Evolutionary conservation across 2,888 invertebrate species (phyloP).

Genomic region (Scaptomyza caliginosa): DNA sequence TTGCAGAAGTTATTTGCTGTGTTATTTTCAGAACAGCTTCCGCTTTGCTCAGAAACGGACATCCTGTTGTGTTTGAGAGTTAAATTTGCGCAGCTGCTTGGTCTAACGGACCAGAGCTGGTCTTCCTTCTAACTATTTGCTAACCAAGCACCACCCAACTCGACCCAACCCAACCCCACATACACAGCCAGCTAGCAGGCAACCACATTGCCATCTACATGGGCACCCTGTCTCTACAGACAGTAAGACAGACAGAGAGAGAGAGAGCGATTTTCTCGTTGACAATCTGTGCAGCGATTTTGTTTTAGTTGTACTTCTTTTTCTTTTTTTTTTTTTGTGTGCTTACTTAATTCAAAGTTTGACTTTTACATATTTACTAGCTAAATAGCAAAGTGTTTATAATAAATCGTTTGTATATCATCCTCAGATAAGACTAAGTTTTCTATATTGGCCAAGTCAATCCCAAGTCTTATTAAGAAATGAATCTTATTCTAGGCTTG

Average conservation of each 20-base stretch:
- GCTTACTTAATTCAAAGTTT: slow-evolving; percentile 20
- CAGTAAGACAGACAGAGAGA: too few species aligned
- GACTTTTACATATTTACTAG: slow-evolving; percentile 14
- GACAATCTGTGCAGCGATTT: slow-evolving; percentile 26
- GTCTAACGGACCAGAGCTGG: slow-evolving; percentile 33
- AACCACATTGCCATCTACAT: not conserved
- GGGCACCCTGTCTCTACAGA: too few species aligned
- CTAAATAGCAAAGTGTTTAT: not conserved
- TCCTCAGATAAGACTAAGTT: not conserved
- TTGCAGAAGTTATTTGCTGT: slow-evolving; percentile 80
- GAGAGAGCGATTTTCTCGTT: slow-evolving; percentile 9
- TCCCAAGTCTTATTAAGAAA: not conserved
- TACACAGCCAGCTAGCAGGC: not conserved
- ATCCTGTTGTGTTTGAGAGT: slow-evolving; percentile 76
- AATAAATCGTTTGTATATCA: not conserved
- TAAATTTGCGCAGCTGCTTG: slow-evolving; percentile 66
- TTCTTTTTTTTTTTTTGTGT: not conserved
- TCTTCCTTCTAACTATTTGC: slow-evolving; percentile 13
- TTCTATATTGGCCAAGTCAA: not conserved
- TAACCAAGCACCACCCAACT: not conserved
- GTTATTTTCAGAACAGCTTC: slow-evolving; percentile 80
- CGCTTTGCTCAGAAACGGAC: slow-evolving; percentile 69
- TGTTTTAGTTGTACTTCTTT: not conserved
- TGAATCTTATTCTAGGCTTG: too few species aligned
- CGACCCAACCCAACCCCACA: not conserved